Conservation (phyloP, 2,888 invertebrate genomes). For the Nomada ruficornis region DNA sequence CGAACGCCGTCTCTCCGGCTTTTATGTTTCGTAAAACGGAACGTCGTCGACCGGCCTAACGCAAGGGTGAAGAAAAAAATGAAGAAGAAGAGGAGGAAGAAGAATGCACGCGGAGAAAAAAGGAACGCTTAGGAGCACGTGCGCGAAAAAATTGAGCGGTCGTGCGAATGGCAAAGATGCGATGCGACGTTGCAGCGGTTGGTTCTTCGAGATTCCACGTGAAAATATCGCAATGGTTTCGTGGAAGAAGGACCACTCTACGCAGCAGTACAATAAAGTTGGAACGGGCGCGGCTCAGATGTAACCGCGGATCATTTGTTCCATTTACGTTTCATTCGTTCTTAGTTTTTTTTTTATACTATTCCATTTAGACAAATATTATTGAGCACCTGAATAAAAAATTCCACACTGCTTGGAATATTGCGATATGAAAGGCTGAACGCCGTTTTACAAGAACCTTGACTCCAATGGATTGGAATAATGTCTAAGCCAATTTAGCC, state of each 20-base stretch:
- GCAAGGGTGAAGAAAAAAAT: neutral
- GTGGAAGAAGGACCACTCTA: slow-evolving; percentile 12
- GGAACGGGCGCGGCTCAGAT: neutral
- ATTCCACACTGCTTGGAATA: neutral
- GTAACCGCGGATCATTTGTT: neutral
- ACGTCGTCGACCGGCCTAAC: slow-evolving; percentile 1
- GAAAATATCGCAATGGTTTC: slow-evolving; percentile 56
- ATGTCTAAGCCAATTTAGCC: slow-evolving; percentile 68
- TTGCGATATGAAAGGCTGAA: slow-evolving; percentile 3
- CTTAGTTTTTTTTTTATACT: neutral
- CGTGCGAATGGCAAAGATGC: slow-evolving; percentile 12
- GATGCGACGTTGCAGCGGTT: slow-evolving; percentile 9
- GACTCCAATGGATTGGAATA: slow-evolving; percentile 70
- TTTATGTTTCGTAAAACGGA: slow-evolving; percentile 60
- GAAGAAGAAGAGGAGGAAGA: neutral
- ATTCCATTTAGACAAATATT: neutral
- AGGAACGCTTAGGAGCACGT: slow-evolving; percentile 48
- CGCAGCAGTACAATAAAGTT: neutral
- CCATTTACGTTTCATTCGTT: neutral
- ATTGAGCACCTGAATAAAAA: neutral
- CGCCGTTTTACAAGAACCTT: slow-evolving; percentile 27
- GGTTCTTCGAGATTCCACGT: slow-evolving; percentile 30
- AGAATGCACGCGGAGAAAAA: slow-evolving; percentile 15
- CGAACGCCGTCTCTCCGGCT: slow-evolving; percentile 41
- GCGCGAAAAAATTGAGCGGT: slow-evolving; percentile 54